Conservation (phyloP, 2,113 vertebrate species). For the Phylloscopus trochilus region DNA sequence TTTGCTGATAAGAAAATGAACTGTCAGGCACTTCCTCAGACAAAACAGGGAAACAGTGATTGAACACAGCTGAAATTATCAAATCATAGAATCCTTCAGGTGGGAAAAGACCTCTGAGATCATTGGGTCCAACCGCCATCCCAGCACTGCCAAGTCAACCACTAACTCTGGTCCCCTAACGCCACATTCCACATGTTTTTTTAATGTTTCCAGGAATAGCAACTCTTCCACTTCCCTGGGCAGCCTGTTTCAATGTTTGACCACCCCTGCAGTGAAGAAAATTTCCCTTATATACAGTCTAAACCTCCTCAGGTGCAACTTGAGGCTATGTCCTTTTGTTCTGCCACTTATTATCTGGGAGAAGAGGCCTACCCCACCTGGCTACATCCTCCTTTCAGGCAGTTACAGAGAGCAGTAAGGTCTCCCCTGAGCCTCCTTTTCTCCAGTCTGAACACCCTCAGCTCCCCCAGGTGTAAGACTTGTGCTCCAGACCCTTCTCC, state of each 20-base stretch:
- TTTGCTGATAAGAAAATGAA: slow-evolving; percentile 76
- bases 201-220: background rate
- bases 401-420: background rate
- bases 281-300: background rate
- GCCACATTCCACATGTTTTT: background rate
- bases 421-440: background rate
- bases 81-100: background rate
- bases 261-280: background rate
- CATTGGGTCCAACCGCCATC: rapidly evolving
- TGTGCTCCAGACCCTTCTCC: background rate
- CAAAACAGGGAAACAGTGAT: slow-evolving; percentile 62
- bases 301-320: background rate
- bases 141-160: background rate
- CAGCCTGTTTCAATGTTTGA: background rate
- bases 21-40: slow-evolving; percentile 65
- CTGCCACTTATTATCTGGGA: background rate
- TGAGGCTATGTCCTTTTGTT: background rate
- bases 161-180: background rate
- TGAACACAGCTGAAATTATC: slow-evolving; percentile 63
- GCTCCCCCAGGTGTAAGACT: background rate
- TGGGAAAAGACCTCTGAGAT: background rate
- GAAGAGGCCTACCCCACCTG: background rate
- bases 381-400: background rate
- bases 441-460: rapidly evolving
- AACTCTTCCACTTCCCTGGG: background rate